A percentile compares a stretch with the other conserved stretches of the same genome.
phyloP scores from a whole-genome alignment of 2,888 invertebrate genomes.

The Metallyticus violacea region DNA sequence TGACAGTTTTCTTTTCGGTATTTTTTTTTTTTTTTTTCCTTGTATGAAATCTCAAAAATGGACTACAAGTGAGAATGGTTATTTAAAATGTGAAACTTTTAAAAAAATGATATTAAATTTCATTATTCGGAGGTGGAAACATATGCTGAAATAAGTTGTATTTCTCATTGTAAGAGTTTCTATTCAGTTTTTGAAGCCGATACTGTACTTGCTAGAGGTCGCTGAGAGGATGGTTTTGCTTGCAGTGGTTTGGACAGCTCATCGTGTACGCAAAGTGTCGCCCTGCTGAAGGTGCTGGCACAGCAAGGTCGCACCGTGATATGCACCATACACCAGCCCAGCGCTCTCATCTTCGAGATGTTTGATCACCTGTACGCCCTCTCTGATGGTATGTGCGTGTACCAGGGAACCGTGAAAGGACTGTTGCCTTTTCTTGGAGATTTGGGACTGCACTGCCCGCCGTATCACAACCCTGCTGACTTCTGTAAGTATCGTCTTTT shows the following conservation, averaged over 20 bases:
- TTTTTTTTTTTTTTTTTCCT: too few relatives aligned
- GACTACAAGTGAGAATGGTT: too few relatives aligned
- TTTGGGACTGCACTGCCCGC: slow-evolving; percentile 77
- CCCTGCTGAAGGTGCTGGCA: slow-evolving; percentile 75
- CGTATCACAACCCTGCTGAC: slow-evolving; percentile 95
- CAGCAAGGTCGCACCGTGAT: slow-evolving; percentile 81
- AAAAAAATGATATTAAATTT: too few relatives aligned
- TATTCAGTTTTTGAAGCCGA: too few relatives aligned
- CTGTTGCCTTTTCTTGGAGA: slow-evolving; percentile 75
- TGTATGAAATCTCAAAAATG: too few relatives aligned
- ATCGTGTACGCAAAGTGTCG: slow-evolving; percentile 80
- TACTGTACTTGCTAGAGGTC: too few relatives aligned
- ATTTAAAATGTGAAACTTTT: too few relatives aligned
- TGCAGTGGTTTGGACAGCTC: slow-evolving; percentile 84
- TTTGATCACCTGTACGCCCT: slow-evolving; percentile 87
- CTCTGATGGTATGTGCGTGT: slow-evolving; percentile 78
- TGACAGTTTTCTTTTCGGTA: too few relatives aligned
- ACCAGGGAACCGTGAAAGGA: slow-evolving; percentile 70
- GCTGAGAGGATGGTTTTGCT: too few relatives aligned
- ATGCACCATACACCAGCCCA: slow-evolving; percentile 93
- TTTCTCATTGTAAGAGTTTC: too few relatives aligned
- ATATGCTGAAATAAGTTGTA: too few relatives aligned
- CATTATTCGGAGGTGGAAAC: too few relatives aligned
- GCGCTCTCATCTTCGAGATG: slow-evolving; percentile 88
- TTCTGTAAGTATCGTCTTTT: slow-evolving; percentile 76